Evolutionary conservation across 2,113 vertebrate genomes (phyloP).

Genomic region (Chamaea fasciata): DNA sequence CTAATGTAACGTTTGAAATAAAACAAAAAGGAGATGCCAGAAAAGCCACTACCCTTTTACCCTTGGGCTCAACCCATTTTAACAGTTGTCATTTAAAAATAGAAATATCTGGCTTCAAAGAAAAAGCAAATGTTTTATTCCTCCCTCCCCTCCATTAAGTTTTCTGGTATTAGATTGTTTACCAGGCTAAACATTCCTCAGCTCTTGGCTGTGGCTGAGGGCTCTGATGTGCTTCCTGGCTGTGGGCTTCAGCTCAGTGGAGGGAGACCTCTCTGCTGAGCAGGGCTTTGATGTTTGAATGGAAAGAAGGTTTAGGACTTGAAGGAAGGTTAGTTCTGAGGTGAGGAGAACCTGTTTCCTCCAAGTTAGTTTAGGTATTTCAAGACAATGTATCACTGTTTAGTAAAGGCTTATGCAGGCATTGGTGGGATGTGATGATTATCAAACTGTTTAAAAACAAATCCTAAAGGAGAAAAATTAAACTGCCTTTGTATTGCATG

Average conservation of each 20-base stretch:
- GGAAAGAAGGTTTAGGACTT: not conserved
- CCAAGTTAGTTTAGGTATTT: not conserved
- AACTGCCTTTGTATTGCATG: not conserved
- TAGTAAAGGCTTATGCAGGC: not conserved
- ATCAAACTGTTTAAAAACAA: not conserved
- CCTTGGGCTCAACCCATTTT: not conserved
- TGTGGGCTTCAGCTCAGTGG: not conserved
- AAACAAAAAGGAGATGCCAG: not conserved
- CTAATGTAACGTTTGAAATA: not conserved
- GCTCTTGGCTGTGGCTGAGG: not conserved
- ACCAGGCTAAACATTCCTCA: not conserved
- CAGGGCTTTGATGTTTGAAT: not conserved
- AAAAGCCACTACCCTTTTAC: not conserved
- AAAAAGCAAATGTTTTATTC: not conserved
- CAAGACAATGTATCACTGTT: not conserved
- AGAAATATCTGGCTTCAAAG: not conserved
- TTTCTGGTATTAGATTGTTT: not conserved
- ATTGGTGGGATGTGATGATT: not conserved
- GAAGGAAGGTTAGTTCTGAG: not conserved
- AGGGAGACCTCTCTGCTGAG: not conserved
- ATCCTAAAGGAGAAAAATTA: not conserved
- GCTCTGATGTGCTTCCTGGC: not conserved
- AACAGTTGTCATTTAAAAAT: not conserved
- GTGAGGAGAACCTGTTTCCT: not conserved
- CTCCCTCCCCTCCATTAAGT: not conserved